These are phyloP conservation scores for Nothoprocta perdicaria DNA, from an alignment of 2,113 vertebrate species.

Conservation along the genomic window DNA sequence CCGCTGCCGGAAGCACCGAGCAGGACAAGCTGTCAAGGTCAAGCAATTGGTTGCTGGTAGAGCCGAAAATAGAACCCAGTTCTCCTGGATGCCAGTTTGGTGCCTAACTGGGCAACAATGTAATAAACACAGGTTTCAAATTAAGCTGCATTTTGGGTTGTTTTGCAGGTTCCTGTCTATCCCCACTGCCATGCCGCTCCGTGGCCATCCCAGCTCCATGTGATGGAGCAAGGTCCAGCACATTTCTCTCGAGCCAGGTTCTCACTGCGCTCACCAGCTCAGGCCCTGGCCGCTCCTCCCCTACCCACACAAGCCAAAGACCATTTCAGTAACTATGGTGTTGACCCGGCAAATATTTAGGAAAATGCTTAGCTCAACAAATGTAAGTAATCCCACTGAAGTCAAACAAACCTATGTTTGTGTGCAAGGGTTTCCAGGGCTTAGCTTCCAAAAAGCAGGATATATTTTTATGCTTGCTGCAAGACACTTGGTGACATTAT, in stretches of 20 bases:
- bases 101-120: background rate
- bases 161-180: background rate
- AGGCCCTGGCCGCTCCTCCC: background rate
- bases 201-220: background rate
- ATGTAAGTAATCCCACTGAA: background rate
- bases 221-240: background rate
- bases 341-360: constrained; percentile 47
- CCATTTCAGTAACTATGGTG: background rate
- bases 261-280: background rate
- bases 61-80: constrained; percentile 14
- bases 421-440: background rate
- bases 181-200: background rate
- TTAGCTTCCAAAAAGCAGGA: constrained; percentile 8
- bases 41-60: background rate
- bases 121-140: background rate
- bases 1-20: background rate
- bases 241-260: background rate
- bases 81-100: background rate
- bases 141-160: background rate
- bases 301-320: background rate
- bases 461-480: background rate
- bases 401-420: background rate
- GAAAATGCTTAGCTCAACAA: constrained; percentile 35
- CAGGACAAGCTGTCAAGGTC: constrained; percentile 39
- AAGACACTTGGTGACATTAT: background rate